Conservation (phyloP, 2,888 invertebrate species). For the Chymomyza amoena region DNA sequence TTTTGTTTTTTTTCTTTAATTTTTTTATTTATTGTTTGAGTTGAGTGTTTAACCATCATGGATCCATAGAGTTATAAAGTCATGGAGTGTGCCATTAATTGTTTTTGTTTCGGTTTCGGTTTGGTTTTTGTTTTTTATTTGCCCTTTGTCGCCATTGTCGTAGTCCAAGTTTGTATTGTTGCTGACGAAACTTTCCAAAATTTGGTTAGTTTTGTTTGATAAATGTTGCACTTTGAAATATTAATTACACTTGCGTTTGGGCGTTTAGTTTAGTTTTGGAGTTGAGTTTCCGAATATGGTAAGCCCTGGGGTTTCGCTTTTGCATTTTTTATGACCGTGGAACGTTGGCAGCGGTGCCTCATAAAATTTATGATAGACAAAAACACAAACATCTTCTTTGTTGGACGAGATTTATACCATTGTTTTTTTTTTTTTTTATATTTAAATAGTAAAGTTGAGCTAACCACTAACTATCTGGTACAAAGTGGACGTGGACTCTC, state of each 20-base stretch:
- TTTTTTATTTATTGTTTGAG: constrained; percentile 27
- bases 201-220: constrained; percentile 48
- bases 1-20: constrained; percentile 29
- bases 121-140: constrained; percentile 19
- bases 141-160: constrained; percentile 21
- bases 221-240: constrained; percentile 68
- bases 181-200: constrained; percentile 58
- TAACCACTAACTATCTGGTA: neutral
- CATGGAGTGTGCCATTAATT: constrained; percentile 69
- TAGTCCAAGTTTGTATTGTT: constrained; percentile 12
- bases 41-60: neutral
- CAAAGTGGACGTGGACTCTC: neutral
- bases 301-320: neutral
- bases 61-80: constrained; percentile 26
- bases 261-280: constrained; percentile 54
- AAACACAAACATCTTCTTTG: constrained; percentile 32
- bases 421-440: constrained; percentile 39
- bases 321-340: neutral
- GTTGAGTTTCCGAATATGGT: constrained; percentile 12
- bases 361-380: constrained; percentile 60
- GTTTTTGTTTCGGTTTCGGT: constrained; percentile 37
- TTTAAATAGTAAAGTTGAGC: neutral
- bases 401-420: constrained; percentile 52
- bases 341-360: neutral
- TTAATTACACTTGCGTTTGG: constrained; percentile 66